Base-by-base conservation (phyloP, 1,140 invertebrate species). In the Chrysoperla carnea region DNA sequence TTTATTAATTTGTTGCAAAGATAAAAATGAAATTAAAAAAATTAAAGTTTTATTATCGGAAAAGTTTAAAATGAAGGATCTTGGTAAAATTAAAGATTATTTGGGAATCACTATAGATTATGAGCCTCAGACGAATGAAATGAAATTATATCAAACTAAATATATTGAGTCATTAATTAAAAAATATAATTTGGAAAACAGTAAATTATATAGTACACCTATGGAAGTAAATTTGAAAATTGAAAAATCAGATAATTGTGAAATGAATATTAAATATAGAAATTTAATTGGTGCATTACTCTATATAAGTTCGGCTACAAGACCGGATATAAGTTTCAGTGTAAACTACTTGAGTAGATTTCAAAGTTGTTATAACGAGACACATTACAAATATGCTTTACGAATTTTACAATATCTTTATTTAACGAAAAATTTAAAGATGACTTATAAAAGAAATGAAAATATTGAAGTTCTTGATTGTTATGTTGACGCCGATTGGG, bases 171-270 rank as follows among this genome's bases (percentile, higher is more conserved):
- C 29, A 31, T 31, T 31, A 31, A 11, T 11, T 31, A 31, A 31
- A 31, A 31, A 31, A 11, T 31, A 31, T 31, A 11, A 31, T 31
- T 7, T 31, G 6, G 11, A 31, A 52, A 52, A 58, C 11, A 11
- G 29, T 7, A 31, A 31, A 31, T 31, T 31, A 11, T 31, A 31
- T 31, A 31, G 11, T 31, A 63, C 55, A 41, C 58, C 60, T 27
- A 61, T 61, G 57, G 59, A 61, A 52, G 52, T 42, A 43, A 60
- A 61, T n/a, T n/a, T n/a, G n/a, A n/a, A n/a, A n/a, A n/a, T n/a
- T n/a, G n/a, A n/a, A n/a, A n/a, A n/a, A n/a, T 46, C 29, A 7
- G 29, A 31, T 31, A 31, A 7, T 7, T 6, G 6, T 31, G 29
- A 31, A 31, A 11, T 7, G 11, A 31, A 31, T 31, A 31, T 31